phyloP scores from a whole-genome alignment of 2,888 invertebrate genomes.

The Caenorhabditis imperialis region DNA sequence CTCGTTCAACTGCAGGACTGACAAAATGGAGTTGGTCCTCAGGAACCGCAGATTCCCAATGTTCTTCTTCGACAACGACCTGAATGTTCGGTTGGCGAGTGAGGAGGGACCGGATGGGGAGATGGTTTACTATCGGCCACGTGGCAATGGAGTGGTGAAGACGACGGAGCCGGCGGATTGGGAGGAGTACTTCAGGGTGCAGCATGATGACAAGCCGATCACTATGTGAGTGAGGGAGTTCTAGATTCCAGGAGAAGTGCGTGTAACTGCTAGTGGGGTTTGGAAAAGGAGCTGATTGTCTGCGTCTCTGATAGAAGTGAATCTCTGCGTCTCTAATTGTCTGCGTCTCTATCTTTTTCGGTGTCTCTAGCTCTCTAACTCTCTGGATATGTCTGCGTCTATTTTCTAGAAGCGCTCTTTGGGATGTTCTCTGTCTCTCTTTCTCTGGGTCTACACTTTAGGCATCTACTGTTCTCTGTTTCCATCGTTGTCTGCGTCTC shows the following conservation, averaged over 20 bases:
- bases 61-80: constrained; percentile 71
- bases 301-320: too few relatives aligned
- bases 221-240: constrained; percentile 62
- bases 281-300: too few relatives aligned
- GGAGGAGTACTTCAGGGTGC: constrained; percentile 72
- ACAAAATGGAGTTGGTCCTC: constrained; percentile 69
- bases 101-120: constrained; percentile 73
- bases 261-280: too few relatives aligned
- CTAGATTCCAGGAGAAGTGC: not conserved
- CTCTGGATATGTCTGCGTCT: too few relatives aligned
- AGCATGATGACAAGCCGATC: constrained; percentile 74
- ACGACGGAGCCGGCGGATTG: constrained; percentile 70
- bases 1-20: constrained; percentile 70
- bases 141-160: constrained; percentile 16
- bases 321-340: too few relatives aligned
- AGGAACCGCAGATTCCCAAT: constrained; percentile 73
- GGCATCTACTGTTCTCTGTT: too few relatives aligned
- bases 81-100: constrained; percentile 72
- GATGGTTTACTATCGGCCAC: constrained; percentile 61
- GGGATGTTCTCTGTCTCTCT: too few relatives aligned
- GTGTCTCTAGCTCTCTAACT: too few relatives aligned
- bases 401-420: too few relatives aligned
- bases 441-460: too few relatives aligned
- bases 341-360: too few relatives aligned
- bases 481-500: too few relatives aligned